Conservation (phyloP, 37 sponge, comb jelly and placozoan genomes). For the Aphrocallistes beatrix region DNA sequence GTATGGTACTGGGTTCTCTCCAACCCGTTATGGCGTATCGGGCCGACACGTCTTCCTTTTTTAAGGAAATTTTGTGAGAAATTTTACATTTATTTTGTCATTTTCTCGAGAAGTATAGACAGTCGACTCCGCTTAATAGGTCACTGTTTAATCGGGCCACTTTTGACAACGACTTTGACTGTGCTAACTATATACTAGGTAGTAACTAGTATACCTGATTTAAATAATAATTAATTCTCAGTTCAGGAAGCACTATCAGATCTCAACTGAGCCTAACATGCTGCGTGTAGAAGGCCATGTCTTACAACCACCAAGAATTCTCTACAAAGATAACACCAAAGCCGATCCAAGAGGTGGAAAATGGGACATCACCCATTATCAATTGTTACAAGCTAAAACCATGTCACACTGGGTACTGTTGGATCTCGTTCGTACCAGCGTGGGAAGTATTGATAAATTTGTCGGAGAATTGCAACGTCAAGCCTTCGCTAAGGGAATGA, state of each 20-base stretch:
- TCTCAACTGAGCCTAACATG: slow-evolving; percentile 31
- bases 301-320: slow-evolving; percentile 33
- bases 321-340: neutral
- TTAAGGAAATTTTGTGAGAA: too few relatives aligned
- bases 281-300: slow-evolving; percentile 38
- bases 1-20: too few relatives aligned
- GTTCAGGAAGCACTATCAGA: slow-evolving; percentile 34
- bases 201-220: too few relatives aligned
- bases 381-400: slow-evolving; percentile 27
- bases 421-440: neutral
- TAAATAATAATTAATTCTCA: too few relatives aligned
- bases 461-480: neutral
- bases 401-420: slow-evolving; percentile 35
- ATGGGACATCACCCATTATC: slow-evolving; percentile 44
- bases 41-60: too few relatives aligned
- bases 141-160: too few relatives aligned
- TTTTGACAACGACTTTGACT: too few relatives aligned
- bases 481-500: slow-evolving; percentile 18
- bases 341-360: slow-evolving; percentile 23
- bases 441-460: neutral
- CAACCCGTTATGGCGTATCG: too few relatives aligned
- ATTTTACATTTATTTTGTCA: too few relatives aligned
- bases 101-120: too few relatives aligned
- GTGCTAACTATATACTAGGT: too few relatives aligned
- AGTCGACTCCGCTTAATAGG: too few relatives aligned